These are phyloP conservation scores for Phyllostomus hastatus DNA, from an alignment of 2,113 vertebrate species.

Conservation along the genomic window DNA sequence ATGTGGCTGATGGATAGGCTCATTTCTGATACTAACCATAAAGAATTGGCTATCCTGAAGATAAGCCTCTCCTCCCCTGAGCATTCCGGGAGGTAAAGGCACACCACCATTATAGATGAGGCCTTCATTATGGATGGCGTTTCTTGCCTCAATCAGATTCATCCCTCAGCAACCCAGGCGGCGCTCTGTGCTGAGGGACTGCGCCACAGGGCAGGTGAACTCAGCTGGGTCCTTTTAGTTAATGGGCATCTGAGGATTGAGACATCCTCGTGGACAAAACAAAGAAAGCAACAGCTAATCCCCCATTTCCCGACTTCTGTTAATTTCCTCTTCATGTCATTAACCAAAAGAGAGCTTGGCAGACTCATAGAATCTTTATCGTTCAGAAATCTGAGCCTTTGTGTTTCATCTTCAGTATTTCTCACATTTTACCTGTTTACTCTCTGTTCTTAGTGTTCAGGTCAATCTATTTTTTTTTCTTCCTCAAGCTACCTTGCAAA, in stretches of 20 bases:
- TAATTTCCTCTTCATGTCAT: neutral
- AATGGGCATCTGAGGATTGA: neutral
- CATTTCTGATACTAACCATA: conserved; percentile 73
- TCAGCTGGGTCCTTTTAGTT: neutral
- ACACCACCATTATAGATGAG: neutral
- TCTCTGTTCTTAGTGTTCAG: neutral
- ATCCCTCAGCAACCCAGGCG: neutral
- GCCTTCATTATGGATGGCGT: neutral
- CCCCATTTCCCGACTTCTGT: neutral
- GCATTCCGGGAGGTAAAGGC: neutral
- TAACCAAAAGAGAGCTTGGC: neutral
- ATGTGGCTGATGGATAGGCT: conserved; percentile 69
- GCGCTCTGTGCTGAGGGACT: neutral
- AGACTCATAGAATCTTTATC: neutral
- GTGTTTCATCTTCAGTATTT: neutral
- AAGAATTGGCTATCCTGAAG: conserved; percentile 67
- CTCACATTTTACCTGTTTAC: neutral
- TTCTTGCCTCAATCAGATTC: conserved; percentile 26
- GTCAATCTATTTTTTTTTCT: neutral
- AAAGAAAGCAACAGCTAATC: neutral
- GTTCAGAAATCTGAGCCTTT: neutral
- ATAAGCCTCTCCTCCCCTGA: conserved; percentile 65
- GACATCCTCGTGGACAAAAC: neutral
- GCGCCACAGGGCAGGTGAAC: neutral
- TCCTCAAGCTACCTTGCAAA: neutral